A percentile compares a stretch with the other conserved stretches of the same genome.
These are phyloP conservation scores for Vidua macroura DNA, from an alignment of 2,113 vertebrate species.

Conservation along the genomic window DNA sequence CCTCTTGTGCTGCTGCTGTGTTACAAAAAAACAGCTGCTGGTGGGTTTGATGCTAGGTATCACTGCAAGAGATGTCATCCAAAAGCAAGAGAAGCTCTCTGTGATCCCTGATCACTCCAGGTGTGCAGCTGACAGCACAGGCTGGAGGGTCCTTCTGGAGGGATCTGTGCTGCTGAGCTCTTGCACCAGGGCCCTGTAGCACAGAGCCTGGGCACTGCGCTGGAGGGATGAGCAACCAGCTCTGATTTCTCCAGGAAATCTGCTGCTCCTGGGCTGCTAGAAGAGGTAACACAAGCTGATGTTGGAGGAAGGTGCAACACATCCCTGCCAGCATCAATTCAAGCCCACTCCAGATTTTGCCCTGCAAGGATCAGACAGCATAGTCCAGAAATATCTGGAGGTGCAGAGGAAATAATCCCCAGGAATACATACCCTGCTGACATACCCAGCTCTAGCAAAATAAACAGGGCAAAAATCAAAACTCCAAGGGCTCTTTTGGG, in stretches of 20 bases:
- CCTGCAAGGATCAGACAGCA: not conserved
- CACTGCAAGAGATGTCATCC: not conserved
- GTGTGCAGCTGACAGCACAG: not conserved
- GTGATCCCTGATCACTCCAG: not conserved
- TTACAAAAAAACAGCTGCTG: not conserved
- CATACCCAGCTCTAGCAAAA: not conserved
- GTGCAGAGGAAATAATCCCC: not conserved
- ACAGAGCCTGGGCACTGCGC: not conserved
- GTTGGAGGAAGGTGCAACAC: not conserved
- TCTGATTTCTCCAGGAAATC: not conserved
- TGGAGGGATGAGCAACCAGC: fast-evolving
- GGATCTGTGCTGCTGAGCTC: not conserved
- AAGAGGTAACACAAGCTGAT: not conserved
- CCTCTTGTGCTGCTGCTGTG: not conserved
- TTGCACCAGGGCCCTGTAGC: not conserved
- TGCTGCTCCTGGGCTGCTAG: not conserved
- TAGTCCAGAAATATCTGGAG: not conserved
- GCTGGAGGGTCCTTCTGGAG: not conserved
- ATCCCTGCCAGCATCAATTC: fast-evolving
- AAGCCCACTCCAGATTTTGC: not conserved
- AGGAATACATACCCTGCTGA: not conserved
- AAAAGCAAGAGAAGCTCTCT: not conserved
- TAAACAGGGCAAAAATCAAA: not conserved
- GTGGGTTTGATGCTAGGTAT: not conserved
- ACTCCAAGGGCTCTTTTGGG: not conserved